Conservation (phyloP, 2,113 vertebrate species). For the Ophiodon elongatus region DNA sequence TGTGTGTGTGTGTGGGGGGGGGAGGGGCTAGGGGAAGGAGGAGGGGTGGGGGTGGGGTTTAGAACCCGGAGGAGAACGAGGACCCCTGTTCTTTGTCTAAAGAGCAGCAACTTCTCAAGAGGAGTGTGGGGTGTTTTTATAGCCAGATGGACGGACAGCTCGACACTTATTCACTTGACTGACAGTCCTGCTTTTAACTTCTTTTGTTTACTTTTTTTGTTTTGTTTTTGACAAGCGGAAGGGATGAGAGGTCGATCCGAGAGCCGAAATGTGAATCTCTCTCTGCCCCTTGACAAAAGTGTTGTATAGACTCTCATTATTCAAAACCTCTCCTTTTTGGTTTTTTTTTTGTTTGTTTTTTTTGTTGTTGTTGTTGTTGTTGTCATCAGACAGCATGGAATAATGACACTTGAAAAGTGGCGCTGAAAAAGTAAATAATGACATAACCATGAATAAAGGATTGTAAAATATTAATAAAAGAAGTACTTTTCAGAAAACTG, state of each 20-base stretch:
- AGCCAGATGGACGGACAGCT: constrained; percentile 32
- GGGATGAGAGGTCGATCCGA: constrained; percentile 61
- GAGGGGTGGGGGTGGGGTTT: constrained; percentile 34
- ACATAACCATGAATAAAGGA: constrained; percentile 85
- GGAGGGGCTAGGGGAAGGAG: background rate
- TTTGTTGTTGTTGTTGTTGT: constrained; percentile 40
- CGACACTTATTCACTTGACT: constrained; percentile 45
- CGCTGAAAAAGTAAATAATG: constrained; percentile 78
- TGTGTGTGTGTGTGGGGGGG: constrained; percentile 18
- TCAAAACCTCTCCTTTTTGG: constrained; percentile 44
- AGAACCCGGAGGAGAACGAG: constrained; percentile 41
- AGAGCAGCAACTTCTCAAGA: constrained; percentile 29
- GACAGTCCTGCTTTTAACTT: constrained; percentile 73
- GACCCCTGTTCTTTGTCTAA: constrained; percentile 27
- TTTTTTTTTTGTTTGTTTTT: constrained; percentile 11
- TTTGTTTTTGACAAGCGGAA: constrained; percentile 54
- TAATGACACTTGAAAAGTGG: constrained; percentile 80
- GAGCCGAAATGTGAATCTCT: constrained; percentile 81
- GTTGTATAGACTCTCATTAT: constrained; percentile 79
- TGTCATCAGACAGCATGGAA: constrained; percentile 79
- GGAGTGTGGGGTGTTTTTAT: constrained; percentile 49
- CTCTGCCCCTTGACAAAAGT: constrained; percentile 60
- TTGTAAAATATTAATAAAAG: constrained; percentile 89
- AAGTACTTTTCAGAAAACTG: constrained; percentile 84
- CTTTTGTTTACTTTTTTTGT: constrained; percentile 42